Evolutionary conservation across 2,888 invertebrate genomes (phyloP), one percentile per base, ranked within the genome.

Genomic region (Scaeva pyrastri): DNA sequence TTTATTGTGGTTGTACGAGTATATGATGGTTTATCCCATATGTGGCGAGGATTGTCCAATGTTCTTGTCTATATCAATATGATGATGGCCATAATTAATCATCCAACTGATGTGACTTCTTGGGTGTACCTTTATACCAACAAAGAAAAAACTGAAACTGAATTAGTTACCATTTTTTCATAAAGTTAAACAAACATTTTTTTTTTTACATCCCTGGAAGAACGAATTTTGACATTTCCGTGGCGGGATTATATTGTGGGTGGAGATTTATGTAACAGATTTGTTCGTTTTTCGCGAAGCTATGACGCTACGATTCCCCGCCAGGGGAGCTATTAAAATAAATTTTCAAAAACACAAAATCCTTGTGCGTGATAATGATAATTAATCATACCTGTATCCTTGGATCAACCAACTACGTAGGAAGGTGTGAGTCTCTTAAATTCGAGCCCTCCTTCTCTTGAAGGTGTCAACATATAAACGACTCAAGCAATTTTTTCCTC

Each of bases 401-500:
- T 19, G 48, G 56, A 70, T 39, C 72, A 66, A 52, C 66, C 23
- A 56, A 70, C 72, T 64, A 52, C 66, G 23, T 71, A 64, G 7
- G n/a, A 14, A 52, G 5, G 4, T 8, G 2, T 26, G 7, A 26
- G 26, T 19, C 2, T 50, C 11, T 19, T 19, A 50, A 50, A n/a
- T 55, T 70, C 39, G 41, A 23, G 39, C 39, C n/a, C n/a, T 80
- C 43, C 68, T 72, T 72, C 8, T 31, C 36, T 81, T 84, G 88
- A 76, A 88, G 88, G 88, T 88, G 89, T 88, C 89, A 89, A 87
- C 89, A 88, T 87, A 88, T 87, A 88, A 88, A 89, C 74, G 87
- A 85, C 81, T 89, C 60, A 23, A 76, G 72, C 86, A 88, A 89
- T 89, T 88, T 88, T 88, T 89, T 82, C 55, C 87, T 88, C 87